These are phyloP conservation scores for Tenualosa ilisha DNA, from an alignment of 2,797 vertebrate species.

Conservation along the genomic window DNA sequence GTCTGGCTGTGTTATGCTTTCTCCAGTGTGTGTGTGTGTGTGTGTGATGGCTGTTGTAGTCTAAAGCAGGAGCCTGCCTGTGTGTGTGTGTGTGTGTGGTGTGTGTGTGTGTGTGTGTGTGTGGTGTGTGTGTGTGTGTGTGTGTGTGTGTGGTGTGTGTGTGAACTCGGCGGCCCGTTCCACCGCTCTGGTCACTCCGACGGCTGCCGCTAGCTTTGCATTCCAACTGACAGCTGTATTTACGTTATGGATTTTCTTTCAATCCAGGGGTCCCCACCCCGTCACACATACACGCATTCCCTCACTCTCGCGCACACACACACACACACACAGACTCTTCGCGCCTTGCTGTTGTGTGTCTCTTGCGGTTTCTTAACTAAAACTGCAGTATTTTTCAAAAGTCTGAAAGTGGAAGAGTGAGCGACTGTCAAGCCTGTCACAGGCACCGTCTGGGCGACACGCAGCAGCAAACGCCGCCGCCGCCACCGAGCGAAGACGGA, in stretches of 20 bases:
- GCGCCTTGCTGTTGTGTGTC: conserved; percentile 7
- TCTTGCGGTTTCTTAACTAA: conserved; percentile 71
- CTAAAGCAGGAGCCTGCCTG: neutral
- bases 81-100: neutral
- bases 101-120: conserved; percentile 3
- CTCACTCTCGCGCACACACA: neutral
- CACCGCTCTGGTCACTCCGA: conserved; percentile 29
- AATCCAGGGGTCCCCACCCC: conserved; percentile 65
- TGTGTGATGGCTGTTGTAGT: neutral
- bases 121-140: neutral
- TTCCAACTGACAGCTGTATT: conserved; percentile 80
- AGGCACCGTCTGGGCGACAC: conserved; percentile 37
- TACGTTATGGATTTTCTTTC: conserved; percentile 85
- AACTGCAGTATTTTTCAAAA: conserved; percentile 74
- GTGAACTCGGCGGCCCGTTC: conserved; percentile 30
- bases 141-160: conserved; percentile 19
- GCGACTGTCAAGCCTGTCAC: conserved; percentile 75
- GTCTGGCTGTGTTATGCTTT: conserved; percentile 25
- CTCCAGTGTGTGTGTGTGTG: conserved; percentile 27
- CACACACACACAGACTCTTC: neutral
- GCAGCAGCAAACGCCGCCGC: too few relatives aligned
- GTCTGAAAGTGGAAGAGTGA: conserved; percentile 68
- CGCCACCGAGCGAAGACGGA: conserved; percentile 53
- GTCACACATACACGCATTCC: conserved; percentile 25
- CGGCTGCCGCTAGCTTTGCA: conserved; percentile 71